Percentiles rank a stretch among this genome's conserved stretches.
Conservation (phyloP, 2,888 invertebrate species). For the Aleiodes leptofemur region DNA sequence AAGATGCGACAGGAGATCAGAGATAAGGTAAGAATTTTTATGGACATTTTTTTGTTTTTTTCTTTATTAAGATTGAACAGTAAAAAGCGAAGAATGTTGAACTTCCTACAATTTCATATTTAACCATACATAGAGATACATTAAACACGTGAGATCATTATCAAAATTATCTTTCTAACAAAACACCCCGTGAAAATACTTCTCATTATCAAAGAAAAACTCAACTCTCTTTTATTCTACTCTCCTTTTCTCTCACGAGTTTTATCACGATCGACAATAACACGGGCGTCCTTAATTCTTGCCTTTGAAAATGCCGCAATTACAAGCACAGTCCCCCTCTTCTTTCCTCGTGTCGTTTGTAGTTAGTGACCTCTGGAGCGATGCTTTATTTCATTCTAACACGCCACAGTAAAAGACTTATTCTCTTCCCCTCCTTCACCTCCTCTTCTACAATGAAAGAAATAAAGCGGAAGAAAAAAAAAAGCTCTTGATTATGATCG, state of each 20-base stretch:
- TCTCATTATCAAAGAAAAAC: conserved; percentile 7
- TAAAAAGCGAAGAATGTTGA: background rate
- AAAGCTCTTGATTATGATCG: conserved; percentile 26
- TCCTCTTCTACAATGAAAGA: no score
- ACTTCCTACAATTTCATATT: background rate
- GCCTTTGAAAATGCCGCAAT: conserved; percentile 25
- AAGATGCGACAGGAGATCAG: conserved; percentile 99
- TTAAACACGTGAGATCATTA: background rate
- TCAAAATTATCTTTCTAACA: no score
- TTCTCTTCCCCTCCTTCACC: no score
- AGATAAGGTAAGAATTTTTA: conserved; percentile 87
- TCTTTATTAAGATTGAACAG: conserved; percentile 10
- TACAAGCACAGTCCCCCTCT: background rate
- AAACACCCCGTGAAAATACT: background rate
- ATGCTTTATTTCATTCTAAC: conserved; percentile 5
- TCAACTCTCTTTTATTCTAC: background rate
- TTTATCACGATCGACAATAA: conserved; percentile 30
- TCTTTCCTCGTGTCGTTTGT: background rate
- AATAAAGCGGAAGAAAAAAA: background rate
- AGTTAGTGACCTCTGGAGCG: conserved; percentile 18
- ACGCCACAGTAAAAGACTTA: conserved; percentile 11
- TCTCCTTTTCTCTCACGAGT: background rate
- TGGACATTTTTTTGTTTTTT: background rate
- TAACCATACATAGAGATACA: no score
- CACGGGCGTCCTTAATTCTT: conserved; percentile 14